Conservation (phyloP, 2,113 vertebrate species). For the Arizona elegans region DNA sequence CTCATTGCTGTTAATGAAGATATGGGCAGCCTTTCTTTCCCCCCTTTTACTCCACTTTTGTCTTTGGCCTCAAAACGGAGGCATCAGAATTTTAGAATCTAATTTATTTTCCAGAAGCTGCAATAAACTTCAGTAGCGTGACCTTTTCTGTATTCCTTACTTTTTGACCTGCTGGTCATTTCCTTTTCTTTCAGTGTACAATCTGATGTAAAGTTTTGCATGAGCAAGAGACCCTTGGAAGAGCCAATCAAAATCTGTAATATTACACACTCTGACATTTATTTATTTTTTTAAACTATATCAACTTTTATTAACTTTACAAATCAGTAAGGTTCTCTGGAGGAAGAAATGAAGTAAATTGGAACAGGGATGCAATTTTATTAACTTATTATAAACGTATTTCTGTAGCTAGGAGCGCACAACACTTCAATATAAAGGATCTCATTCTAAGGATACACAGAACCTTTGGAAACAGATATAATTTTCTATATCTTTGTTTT, state of each 20-base stretch:
- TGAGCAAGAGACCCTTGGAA: neutral
- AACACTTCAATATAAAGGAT: neutral
- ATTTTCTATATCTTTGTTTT: neutral
- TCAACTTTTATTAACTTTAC: neutral
- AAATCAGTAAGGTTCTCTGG: neutral
- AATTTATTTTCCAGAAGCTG: constrained; percentile 2
- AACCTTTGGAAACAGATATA: neutral
- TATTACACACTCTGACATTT: neutral
- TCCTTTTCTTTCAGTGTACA: neutral
- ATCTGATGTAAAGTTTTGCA: neutral
- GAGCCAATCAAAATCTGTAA: constrained; percentile 2
- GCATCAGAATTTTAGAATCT: neutral
- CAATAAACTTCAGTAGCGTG: constrained; percentile 16
- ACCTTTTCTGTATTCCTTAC: constrained; percentile 19
- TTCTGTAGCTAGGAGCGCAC: neutral
- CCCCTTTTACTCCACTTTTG: constrained; percentile 9
- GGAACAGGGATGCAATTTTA: neutral
- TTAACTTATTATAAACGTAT: neutral
- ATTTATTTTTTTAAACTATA: constrained; percentile 6
- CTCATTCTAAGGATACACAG: neutral
- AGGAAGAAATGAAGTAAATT: constrained; percentile 5
- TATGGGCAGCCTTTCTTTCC: neutral
- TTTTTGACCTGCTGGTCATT: constrained; percentile 5
- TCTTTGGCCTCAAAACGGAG: constrained; percentile 6
- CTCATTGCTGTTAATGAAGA: neutral